Percentiles rank a stretch among this genome's conserved stretches.
phyloP scores from a whole-genome alignment of 2,113 vertebrate genomes.

The Clarias gariepinus region DNA sequence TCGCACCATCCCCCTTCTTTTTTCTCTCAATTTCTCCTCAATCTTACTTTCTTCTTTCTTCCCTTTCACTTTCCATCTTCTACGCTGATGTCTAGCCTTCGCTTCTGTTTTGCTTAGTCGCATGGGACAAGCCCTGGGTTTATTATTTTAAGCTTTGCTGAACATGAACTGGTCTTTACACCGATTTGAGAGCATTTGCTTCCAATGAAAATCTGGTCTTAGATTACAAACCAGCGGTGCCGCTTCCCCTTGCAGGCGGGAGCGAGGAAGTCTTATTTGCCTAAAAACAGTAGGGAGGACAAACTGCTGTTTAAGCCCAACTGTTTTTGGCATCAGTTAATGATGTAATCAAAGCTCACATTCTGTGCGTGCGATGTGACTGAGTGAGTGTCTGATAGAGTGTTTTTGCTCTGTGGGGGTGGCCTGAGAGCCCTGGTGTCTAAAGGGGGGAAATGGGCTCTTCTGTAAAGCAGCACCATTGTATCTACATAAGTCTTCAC shows the following conservation, averaged over 20 bases:
- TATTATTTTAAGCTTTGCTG: slow-evolving; percentile 99
- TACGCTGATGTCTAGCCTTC: slow-evolving; percentile 63
- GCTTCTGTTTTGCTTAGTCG: slow-evolving; percentile 82
- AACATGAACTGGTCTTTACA: slow-evolving; percentile 98
- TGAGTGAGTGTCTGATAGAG: slow-evolving; percentile 50
- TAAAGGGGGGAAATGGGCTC: slow-evolving; percentile 23
- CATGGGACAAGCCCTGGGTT: slow-evolving; percentile 86
- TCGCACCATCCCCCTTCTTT: slow-evolving; percentile 23
- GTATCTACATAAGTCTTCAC: slow-evolving; percentile 90
- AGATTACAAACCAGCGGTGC: slow-evolving; percentile 94
- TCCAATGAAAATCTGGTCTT: slow-evolving; percentile 99
- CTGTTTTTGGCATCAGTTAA: slow-evolving; percentile 91
- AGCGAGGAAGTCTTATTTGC: slow-evolving; percentile 87
- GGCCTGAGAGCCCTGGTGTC: slow-evolving; percentile 26
- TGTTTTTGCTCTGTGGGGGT: slow-evolving; percentile 34
- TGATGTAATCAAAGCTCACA: slow-evolving; percentile 77
- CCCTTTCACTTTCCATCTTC: slow-evolving; percentile 35
- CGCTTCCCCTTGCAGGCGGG: slow-evolving; percentile 86
- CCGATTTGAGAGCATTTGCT: slow-evolving; percentile 99
- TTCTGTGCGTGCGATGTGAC: slow-evolving; percentile 21
- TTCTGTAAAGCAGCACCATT: slow-evolving; percentile 71
- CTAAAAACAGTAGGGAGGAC: slow-evolving; percentile 97
- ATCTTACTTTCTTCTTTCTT: slow-evolving; percentile 14
- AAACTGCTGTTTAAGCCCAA: slow-evolving; percentile 87
- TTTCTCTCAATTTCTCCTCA: not conserved